A percentile compares a stretch with the other conserved stretches of the same genome.
These are phyloP conservation scores for Galerucella pusilla DNA, from an alignment of 2,888 invertebrate genomes.

Conservation along the genomic window DNA sequence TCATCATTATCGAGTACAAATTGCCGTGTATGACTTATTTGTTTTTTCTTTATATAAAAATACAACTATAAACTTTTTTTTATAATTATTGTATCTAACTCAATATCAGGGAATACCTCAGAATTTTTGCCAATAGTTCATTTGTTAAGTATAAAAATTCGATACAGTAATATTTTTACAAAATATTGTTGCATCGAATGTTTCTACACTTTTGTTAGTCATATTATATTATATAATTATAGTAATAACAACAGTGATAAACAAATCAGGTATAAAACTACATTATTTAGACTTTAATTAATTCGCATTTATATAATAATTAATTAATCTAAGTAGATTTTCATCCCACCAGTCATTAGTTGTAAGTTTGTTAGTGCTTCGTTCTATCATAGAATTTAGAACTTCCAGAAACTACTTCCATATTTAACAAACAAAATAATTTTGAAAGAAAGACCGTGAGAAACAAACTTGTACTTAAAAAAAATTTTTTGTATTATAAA, in stretches of 20 bases:
- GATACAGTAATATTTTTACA: conserved; percentile 7
- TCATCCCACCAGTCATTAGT: conserved; percentile 54
- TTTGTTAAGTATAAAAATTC: conserved; percentile 43
- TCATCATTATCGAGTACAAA: conserved; percentile 58
- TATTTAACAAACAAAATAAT: conserved; percentile 11
- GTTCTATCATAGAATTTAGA: conserved; percentile 51
- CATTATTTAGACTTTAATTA: conserved; percentile 28
- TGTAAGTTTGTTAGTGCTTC: conserved; percentile 52
- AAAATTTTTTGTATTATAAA: conserved; percentile 19
- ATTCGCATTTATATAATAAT: conserved; percentile 24
- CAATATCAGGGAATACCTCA: conserved; percentile 50
- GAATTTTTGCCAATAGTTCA: conserved; percentile 47
- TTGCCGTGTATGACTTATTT: conserved; percentile 50
- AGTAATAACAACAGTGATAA: conserved; percentile 49
- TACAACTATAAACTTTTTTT: background rate
- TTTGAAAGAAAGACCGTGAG: background rate
- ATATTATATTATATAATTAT: conserved; percentile 27
- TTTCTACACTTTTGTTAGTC: conserved; percentile 42
- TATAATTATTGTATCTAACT: conserved; percentile 28
- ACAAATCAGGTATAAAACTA: conserved; percentile 50
- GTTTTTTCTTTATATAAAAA: background rate
- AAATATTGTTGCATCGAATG: conserved; percentile 24
- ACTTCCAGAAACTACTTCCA: conserved; percentile 54
- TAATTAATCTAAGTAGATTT: conserved; percentile 18
- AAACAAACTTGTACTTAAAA: conserved; percentile 4